Evolutionary conservation across 2,888 invertebrate genomes (phyloP), one percentile per base, ranked within the genome.

Genomic region (Latheticus oryzae): DNA sequence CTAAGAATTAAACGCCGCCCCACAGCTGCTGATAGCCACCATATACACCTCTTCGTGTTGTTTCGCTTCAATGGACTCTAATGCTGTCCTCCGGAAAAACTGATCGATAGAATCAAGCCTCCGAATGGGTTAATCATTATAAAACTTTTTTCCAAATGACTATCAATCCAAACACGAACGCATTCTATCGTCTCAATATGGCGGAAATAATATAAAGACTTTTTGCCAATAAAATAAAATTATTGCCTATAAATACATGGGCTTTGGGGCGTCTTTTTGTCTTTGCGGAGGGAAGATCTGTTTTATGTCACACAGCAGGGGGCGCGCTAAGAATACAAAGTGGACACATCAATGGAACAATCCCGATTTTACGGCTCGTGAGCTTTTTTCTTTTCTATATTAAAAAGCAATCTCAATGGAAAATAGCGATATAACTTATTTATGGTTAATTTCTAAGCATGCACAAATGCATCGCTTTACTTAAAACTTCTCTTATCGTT

Each of bases 1-100:
- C 72, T 47, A 65, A 63, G 71, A 71, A 71, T 73, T 73, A 73
- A 71, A 72, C 67, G 71, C 69, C 64, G 65, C 65, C 65, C 69
- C 67, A 66, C 65, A 64, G 68, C 71, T 67, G 64, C 62, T 45
- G 21, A 57, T 58, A 65, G 59, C 54, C 58, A 60, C 59, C 62
- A 63, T 60, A 47, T 58, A 61, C 26, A 19, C 5, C 15, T 7
- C 35, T 17, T 15, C 33, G 12, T 45, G 32, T 45, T 30, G 45
- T 45, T 45, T 58, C 55, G 35, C 48, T 53, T 52, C 47, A 50
- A n/a, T 38, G 43, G 45, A 12, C 21, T 19, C 9, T 56, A 45
- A 55, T 55, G 21, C 38, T 58, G 57, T 58, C 60, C 60, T 47
- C 50, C 42, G 60, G 60, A 58, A 53, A 57, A 54, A 61, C 51